A percentile compares a stretch with the other conserved stretches of the same genome.
phyloP scores from a whole-genome alignment of 2,797 vertebrate genomes.

The Clamator glandarius region DNA sequence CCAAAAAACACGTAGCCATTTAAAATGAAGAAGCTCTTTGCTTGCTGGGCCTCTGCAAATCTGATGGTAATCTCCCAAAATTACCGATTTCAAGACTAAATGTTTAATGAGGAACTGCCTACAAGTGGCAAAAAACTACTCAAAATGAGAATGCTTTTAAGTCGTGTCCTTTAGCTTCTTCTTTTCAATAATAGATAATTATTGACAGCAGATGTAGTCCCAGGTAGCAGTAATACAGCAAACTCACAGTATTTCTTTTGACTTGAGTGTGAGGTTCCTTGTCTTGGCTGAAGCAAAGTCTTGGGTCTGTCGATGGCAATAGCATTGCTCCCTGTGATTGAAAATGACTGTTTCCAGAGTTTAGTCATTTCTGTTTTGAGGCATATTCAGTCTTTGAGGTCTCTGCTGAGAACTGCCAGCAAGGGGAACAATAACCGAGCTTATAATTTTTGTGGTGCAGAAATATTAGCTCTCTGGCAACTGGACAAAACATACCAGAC shows the following conservation, averaged over 20 bases:
- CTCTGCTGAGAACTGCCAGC: not conserved
- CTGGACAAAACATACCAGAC: conserved; percentile 42
- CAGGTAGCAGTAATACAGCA: not conserved
- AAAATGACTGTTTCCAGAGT: not conserved
- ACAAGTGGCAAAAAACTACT: conserved; percentile 17
- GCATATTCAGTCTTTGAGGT: not conserved
- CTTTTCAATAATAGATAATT: conserved; percentile 28
- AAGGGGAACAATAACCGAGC: not conserved
- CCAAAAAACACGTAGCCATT: not conserved
- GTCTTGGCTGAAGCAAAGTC: not conserved
- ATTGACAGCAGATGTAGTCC: not conserved
- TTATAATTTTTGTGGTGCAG: conserved; percentile 37
- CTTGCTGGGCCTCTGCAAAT: not conserved
- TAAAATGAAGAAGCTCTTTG: not conserved
- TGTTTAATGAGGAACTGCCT: conserved; percentile 22
- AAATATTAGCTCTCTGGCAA: conserved; percentile 34
- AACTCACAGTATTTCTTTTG: not conserved
- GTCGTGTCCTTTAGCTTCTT: not conserved
- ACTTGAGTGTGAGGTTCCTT: not conserved
- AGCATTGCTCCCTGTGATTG: not conserved
- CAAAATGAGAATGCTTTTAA: conserved; percentile 31
- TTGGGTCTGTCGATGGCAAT: not conserved
- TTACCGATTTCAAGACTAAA: not conserved
- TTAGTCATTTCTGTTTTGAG: not conserved
- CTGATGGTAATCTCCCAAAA: not conserved